These are phyloP conservation scores for Drosophila engyochracea DNA, from an alignment of 2,888 invertebrate species.

Conservation along the genomic window DNA sequence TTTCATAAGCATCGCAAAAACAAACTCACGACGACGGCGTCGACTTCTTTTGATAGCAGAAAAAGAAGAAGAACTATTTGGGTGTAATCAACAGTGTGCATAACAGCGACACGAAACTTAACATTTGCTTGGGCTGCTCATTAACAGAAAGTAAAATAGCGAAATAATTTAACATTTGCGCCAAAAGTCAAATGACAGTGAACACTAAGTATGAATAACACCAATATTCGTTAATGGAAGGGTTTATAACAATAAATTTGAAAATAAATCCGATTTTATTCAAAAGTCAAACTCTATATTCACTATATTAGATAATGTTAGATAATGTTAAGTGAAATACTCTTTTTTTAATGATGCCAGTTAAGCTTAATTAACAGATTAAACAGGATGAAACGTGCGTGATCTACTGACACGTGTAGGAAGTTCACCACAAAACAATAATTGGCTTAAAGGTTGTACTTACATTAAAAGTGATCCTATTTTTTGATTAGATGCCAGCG, in stretches of 20 bases:
- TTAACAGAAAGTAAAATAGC: background rate
- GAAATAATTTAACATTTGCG: constrained; percentile 1
- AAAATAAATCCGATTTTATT: background rate
- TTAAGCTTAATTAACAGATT: background rate
- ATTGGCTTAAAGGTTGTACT: background rate
- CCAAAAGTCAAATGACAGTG: constrained; percentile 2
- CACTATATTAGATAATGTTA: background rate
- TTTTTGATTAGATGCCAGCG: background rate
- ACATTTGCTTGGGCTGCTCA: background rate
- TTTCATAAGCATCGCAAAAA: constrained; percentile 19
- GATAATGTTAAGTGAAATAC: background rate
- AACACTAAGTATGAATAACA: background rate
- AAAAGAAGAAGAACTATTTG: constrained; percentile 8
- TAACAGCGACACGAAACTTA: constrained; percentile 23
- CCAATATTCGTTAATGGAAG: background rate
- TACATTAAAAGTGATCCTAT: background rate
- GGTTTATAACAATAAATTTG: background rate
- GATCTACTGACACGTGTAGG: background rate
- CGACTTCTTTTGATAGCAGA: constrained; percentile 19
- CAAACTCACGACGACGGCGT: constrained; percentile 12
- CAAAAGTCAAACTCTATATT: background rate
- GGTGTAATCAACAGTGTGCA: constrained; percentile 1
- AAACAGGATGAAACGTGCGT: background rate
- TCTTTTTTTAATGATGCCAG: background rate
- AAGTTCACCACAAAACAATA: background rate